phyloP scores from a whole-genome alignment of 2,113 vertebrate species.

The Halichoeres trimaculatus region DNA sequence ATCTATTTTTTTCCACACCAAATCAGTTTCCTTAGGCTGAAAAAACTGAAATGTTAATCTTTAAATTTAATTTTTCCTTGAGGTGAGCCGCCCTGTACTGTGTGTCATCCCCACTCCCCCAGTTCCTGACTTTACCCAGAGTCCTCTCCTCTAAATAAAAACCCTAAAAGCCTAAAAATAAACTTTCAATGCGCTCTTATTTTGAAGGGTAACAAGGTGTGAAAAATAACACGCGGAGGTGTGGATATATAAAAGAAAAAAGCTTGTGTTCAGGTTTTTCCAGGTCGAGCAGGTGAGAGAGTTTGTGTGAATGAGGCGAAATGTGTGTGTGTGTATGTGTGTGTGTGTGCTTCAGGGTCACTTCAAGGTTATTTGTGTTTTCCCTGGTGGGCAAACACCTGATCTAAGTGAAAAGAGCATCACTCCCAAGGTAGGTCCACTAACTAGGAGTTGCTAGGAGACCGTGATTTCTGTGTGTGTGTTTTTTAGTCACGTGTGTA shows the following conservation, averaged over 20 bases:
- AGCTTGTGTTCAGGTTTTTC: constrained; percentile 8
- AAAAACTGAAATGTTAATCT: not conserved
- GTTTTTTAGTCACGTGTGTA: constrained; percentile 8
- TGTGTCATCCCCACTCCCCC: no score
- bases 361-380: constrained; percentile 63
- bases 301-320: constrained; percentile 48
- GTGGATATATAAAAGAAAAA: not conserved
- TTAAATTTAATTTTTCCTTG: no score
- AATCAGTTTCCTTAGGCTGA: not conserved
- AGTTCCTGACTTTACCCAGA: no score
- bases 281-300: constrained; percentile 24
- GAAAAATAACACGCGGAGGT: not conserved
- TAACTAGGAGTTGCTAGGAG: constrained; percentile 80
- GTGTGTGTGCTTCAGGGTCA: constrained; percentile 53
- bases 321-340: constrained; percentile 10
- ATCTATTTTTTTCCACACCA: not conserved
- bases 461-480: constrained; percentile 42
- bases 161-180: no score
- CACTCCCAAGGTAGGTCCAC: constrained; percentile 68
- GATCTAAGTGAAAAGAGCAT: constrained; percentile 75
- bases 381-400: constrained; percentile 72
- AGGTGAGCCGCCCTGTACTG: no score
- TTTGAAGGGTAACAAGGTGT: not conserved
- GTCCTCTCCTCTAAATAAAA: no score
- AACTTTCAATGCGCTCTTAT: not conserved